Evolutionary conservation across 2,888 invertebrate species (phyloP), one percentile per base, ranked within the genome.

Genomic region (Hoplodrina blanda): DNA sequence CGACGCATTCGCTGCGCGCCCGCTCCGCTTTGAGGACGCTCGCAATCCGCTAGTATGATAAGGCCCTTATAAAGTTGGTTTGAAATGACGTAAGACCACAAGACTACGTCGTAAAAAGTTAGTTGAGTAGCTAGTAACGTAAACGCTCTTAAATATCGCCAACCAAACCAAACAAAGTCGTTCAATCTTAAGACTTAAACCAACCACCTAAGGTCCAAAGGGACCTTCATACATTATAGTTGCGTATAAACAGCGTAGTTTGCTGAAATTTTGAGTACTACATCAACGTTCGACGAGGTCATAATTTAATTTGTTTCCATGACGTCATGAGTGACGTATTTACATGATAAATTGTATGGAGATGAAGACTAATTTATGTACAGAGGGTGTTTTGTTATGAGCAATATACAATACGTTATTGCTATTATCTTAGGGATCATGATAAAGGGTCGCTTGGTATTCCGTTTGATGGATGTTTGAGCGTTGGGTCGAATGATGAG

Each of bases 181-280:
- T 46, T 17, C 17, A 13, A 13, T 60, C 54, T 69, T 73, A 6
- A 57, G 30, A 30, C 80, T 84, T 81, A 62, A 0, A 57, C 85
- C 85, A 82, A 19, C 71, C 46, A 52, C 55, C 57, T 73, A 76
- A 82, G 87, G 78, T 77, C 82, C 74, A 73, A 78, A 79, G 84
- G 85, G 90, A 88, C 89, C 88, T 85, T 87, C 89, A 89, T 90
- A 91, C 89, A 90, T 91, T 90, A 91, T 91, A 91, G 90, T 90
- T 90, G 78, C 80, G 85, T 87, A 83, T 88, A 89, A 91, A 88
- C 90, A 88, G 86, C 87, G 88, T 89, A 78, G 85, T 80, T 85
- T 87, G 87, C 80, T 90, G 90, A 92, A 91, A 93, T 88, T 93
- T 92, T 91, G 88, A 92, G 91, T 90, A 91, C 88, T 86, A 78